Evolutionary conservation across 2,888 invertebrate species (phyloP).

Genomic region (Bruchidius siliquastri): DNA sequence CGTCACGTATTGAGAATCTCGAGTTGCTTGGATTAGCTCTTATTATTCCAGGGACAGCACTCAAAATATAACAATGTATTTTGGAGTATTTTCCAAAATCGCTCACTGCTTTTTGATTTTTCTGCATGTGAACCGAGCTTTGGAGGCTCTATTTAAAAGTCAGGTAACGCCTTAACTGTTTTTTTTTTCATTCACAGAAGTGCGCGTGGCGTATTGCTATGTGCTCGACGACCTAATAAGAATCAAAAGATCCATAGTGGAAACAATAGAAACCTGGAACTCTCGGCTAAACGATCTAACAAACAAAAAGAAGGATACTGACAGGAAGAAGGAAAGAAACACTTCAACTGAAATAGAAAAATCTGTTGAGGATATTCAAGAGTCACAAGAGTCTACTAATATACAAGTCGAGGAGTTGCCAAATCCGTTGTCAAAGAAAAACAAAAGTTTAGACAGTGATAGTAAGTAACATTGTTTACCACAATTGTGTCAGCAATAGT

Average conservation of each 20-base stretch:
- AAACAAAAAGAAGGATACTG: slow-evolving; percentile 36
- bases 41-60: too few relatives aligned
- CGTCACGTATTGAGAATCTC: too few relatives aligned
- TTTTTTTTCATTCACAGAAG: slow-evolving; percentile 27
- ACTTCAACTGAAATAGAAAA: slow-evolving; percentile 3
- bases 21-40: too few relatives aligned
- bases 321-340: slow-evolving; percentile 36
- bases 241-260: slow-evolving; percentile 63
- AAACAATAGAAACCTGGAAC: slow-evolving; percentile 71
- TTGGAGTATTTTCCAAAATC: too few relatives aligned
- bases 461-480: slow-evolving; percentile 31
- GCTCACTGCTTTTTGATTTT: too few relatives aligned
- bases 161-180: neutral
- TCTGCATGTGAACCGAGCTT: too few relatives aligned
- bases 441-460: slow-evolving; percentile 44
- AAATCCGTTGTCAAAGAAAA: slow-evolving; percentile 43
- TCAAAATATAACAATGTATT: too few relatives aligned
- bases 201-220: slow-evolving; percentile 46
- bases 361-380: slow-evolving; percentile 12
- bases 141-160: too few relatives aligned
- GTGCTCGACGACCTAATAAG: slow-evolving; percentile 60
- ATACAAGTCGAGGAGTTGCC: slow-evolving; percentile 19
- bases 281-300: slow-evolving; percentile 47
- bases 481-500: too few relatives aligned
- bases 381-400: neutral